Percentiles rank a stretch among this genome's conserved stretches.
These are phyloP conservation scores for Beris chalybata DNA, from an alignment of 2,888 invertebrate genomes.

Conservation along the genomic window DNA sequence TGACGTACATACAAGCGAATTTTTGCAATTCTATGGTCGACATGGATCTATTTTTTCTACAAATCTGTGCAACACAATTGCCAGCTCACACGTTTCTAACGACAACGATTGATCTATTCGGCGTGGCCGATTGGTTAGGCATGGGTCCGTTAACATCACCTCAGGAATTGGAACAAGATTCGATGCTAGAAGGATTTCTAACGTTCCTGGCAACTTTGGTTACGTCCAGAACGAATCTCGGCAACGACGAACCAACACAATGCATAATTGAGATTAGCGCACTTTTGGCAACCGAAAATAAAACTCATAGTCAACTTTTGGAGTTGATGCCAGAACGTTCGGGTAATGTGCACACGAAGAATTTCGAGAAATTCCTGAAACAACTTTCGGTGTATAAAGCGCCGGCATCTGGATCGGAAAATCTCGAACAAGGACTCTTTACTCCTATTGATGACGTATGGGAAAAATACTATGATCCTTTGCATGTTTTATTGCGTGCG, in stretches of 20 bases:
- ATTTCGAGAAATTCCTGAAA: conserved; percentile 83
- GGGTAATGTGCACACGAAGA: conserved; percentile 85
- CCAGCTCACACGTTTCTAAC: conserved; percentile 83
- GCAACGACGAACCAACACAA: conserved; percentile 66
- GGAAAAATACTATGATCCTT: conserved; percentile 91
- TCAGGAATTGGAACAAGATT: conserved; percentile 80
- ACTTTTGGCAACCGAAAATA: conserved; percentile 88
- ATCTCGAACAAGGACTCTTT: conserved; percentile 89
- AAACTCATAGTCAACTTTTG: conserved; percentile 92
- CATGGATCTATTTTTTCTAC: conserved; percentile 92
- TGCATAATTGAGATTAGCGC: conserved; percentile 91
- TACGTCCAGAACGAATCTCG: conserved; percentile 80
- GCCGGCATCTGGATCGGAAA: conserved; percentile 70
- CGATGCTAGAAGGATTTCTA: conserved; percentile 91
- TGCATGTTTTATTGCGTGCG: conserved; percentile 87
- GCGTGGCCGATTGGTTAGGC: conserved; percentile 84
- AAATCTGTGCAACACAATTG: conserved; percentile 88
- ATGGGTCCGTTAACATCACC: conserved; percentile 69
- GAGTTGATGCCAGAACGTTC: conserved; percentile 96
- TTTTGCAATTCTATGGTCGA: conserved; percentile 99
- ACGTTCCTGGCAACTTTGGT: conserved; percentile 88
- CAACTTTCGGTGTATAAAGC: conserved; percentile 85
- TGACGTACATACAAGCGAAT: conserved; percentile 98
- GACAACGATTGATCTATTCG: conserved; percentile 89
- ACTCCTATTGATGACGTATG: conserved; percentile 84